Evolutionary conservation across 2,113 vertebrate genomes (phyloP).

Genomic region (Alaudala cheleensis): DNA sequence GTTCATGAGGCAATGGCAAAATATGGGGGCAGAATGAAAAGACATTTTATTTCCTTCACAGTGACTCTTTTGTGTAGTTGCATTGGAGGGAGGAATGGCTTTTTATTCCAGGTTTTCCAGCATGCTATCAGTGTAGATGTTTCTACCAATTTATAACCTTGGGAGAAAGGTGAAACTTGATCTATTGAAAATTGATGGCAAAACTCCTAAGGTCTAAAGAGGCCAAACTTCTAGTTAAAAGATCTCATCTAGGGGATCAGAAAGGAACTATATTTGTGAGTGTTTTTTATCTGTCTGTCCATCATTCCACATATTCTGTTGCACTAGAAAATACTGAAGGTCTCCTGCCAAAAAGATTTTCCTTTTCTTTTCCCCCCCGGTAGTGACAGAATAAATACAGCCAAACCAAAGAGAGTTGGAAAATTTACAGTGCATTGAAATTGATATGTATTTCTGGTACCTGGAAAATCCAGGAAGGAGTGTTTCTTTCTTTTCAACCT

Average conservation of each 20-base stretch:
- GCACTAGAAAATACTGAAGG: neutral
- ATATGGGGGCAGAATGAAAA: neutral
- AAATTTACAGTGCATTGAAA: neutral
- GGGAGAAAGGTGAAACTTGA: neutral
- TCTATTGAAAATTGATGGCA: neutral
- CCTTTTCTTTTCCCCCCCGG: rapidly evolving
- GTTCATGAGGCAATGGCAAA: neutral
- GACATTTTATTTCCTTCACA: neutral
- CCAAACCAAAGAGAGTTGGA: constrained; percentile 1
- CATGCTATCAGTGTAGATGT: neutral
- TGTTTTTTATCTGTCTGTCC: neutral
- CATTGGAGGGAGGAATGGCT: neutral
- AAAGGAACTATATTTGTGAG: neutral
- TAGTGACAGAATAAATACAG: neutral
- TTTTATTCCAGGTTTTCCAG: neutral
- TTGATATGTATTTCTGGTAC: constrained; percentile 1
- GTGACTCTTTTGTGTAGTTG: neutral
- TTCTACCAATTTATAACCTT: neutral
- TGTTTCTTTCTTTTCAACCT: neutral
- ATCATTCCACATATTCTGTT: neutral
- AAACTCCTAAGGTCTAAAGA: neutral
- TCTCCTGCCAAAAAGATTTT: neutral
- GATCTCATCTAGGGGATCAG: neutral
- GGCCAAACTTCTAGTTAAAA: neutral
- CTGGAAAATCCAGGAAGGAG: constrained; percentile 8